Evolutionary conservation across 2,888 invertebrate genomes (phyloP), one percentile per base, ranked within the genome.

Genomic region (Rhimphoctona megacephalus): DNA sequence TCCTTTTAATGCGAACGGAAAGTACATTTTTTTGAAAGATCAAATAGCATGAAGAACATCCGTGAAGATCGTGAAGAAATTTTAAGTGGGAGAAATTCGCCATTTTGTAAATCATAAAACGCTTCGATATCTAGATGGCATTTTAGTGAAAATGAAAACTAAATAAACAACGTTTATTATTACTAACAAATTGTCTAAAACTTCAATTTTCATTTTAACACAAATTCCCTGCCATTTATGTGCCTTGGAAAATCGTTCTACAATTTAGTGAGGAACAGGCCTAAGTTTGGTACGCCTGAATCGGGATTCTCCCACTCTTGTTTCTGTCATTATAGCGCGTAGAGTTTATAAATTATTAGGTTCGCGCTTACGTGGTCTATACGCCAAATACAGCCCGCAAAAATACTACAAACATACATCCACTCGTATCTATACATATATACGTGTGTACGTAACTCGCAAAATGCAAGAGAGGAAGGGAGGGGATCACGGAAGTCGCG

Each of bases 331-430:
- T 72, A 72, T 61, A 72, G 83, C 76, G 83, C 83, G 82, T 85
- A 82, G 74, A 81, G 83, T 72, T 86, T 77, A 83, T 86, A 86
- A 86, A 86, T 86, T 86, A 86, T 86, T 83, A 81, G 86, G 25
- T 83, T 67, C 72, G 80, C 46, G 66, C 77, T 76, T 69, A 83
- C 83, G 86, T 70, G 83, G 83, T 83, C 67, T 83, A 61, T 79
- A 76, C 73, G 85, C 52, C 57, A 85, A 83, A 76, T 69, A 67
- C 64, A 82, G 30, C 57, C 67, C 77, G 81, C 78, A 72, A 81
- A 85, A 73, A 80, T 66, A 77, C 57, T 22, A 52, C 54, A 54
- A 46, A 77, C 46, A 77, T n/a, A 77, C 39, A 25, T 2, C 8
- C 46, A 66, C 25, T n/a, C 7, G 19, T 49, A 7, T n/a, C 11